phyloP scores from a whole-genome alignment of 1,140 invertebrate genomes.

The Drosophila ananassae region DNA sequence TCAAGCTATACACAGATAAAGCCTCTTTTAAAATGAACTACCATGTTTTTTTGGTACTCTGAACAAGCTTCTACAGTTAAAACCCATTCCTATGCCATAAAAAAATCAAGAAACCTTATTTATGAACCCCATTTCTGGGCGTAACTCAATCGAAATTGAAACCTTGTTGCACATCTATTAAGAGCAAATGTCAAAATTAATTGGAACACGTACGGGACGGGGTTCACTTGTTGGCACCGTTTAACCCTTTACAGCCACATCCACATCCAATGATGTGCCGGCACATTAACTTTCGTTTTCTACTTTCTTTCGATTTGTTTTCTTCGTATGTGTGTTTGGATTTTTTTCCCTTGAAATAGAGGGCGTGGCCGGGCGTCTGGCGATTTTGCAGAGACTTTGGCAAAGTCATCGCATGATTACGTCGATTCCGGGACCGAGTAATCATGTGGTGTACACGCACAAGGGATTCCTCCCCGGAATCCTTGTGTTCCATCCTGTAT shows the following conservation, averaged over 20 bases:
- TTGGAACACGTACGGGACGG: conserved; percentile 65
- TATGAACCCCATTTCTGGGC: conserved; percentile 27
- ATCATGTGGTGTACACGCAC: conserved; percentile 61
- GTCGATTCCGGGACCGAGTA: conserved; percentile 61
- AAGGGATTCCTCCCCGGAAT: conserved; percentile 9
- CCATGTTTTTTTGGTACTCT: no score
- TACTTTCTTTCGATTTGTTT: conserved; percentile 16
- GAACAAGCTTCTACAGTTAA: not conserved
- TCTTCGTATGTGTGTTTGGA: not conserved
- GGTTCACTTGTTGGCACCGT: conserved; percentile 25
- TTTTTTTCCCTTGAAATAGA: not conserved
- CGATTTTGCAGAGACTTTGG: conserved; percentile 48
- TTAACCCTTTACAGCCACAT: conserved; percentile 56
- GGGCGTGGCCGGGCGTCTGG: conserved; percentile 37
- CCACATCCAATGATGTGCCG: conserved; percentile 42
- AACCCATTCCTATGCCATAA: not conserved
- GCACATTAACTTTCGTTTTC: conserved; percentile 74
- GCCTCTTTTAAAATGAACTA: no score
- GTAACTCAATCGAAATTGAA: conserved; percentile 51
- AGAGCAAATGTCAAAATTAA: conserved; percentile 72
- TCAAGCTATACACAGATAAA: no score
- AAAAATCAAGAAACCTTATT: conserved; percentile 6
- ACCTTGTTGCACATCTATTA: conserved; percentile 66
- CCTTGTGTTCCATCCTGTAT: conserved; percentile 7
- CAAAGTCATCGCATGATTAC: conserved; percentile 76